Evolutionary conservation across 2,888 invertebrate genomes (phyloP).

Genomic region (Hydropsyche betteni): DNA sequence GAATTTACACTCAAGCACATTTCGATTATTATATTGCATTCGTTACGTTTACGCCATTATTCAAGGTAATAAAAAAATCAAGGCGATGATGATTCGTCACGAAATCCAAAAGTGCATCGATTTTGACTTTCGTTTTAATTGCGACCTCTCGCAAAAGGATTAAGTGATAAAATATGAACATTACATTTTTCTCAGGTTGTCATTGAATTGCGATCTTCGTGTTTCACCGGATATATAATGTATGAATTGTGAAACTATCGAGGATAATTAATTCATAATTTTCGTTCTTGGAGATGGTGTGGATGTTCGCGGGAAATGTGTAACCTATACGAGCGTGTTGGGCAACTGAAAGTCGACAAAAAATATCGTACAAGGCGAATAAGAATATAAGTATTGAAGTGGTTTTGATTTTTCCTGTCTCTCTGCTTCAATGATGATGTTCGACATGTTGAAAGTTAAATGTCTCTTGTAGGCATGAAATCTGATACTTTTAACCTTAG

Average conservation of each 20-base stretch:
- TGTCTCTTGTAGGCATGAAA: too few relatives aligned
- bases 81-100: conserved; percentile 21
- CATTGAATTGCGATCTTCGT: too few relatives aligned
- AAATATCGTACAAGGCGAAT: conserved; percentile 3
- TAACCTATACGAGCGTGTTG: conserved; percentile 26
- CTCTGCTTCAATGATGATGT: background rate
- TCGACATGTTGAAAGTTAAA: too few relatives aligned
- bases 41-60: background rate
- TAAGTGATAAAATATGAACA: too few relatives aligned
- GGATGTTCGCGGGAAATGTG: conserved; percentile 27
- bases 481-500: too few relatives aligned
- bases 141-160: too few relatives aligned
- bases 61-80: background rate
- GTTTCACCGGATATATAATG: background rate
- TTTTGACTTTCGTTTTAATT: too few relatives aligned
- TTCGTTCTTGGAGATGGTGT: background rate
- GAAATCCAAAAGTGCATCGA: background rate
- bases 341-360: conserved; percentile 5
- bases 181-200: too few relatives aligned
- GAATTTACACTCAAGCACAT: conserved; percentile 13
- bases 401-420: background rate
- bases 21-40: background rate
- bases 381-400: too few relatives aligned
- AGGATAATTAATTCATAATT: conserved; percentile 36
- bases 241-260: conserved; percentile 14